phyloP scores from a whole-genome alignment of 2,888 invertebrate species.

The Sinhomidia bicolor region DNA sequence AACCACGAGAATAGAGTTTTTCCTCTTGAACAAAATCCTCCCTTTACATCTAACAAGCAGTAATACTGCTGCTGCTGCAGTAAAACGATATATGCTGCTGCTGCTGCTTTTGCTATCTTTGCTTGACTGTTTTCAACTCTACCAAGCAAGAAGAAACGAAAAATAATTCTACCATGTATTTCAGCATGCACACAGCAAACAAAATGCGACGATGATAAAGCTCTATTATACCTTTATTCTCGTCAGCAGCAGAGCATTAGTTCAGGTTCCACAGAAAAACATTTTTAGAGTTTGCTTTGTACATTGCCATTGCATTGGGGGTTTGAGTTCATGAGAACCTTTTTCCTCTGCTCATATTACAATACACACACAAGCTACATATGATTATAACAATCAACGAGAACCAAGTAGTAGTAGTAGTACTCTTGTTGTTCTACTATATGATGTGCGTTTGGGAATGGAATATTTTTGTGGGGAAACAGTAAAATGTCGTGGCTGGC shows the following conservation, averaged over 20 bases:
- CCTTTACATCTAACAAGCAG: conserved; percentile 48
- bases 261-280: conserved; percentile 60
- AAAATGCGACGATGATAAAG: conserved; percentile 5
- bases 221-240: neutral
- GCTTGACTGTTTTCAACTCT: conserved; percentile 27
- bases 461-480: conserved; percentile 71
- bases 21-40: conserved; percentile 67
- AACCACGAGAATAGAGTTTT: conserved; percentile 56
- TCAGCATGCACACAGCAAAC: neutral
- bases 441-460: conserved; percentile 68
- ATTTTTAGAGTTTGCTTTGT: conserved; percentile 27
- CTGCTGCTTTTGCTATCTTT: neutral
- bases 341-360: conserved; percentile 17
- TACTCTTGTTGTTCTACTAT: conserved; percentile 2
- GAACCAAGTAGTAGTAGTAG: neutral
- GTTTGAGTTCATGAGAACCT: conserved; percentile 66
- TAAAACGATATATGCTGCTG: conserved; percentile 7
- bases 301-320: conserved; percentile 48
- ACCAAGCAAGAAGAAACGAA: conserved; percentile 25
- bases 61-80: neutral
- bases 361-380: conserved; percentile 5
- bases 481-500: conserved; percentile 30
- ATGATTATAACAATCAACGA: conserved; percentile 2
- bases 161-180: conserved; percentile 25
- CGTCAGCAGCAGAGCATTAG: conserved; percentile 14